Base-by-base conservation (phyloP, 2,113 vertebrate genomes). In the Camelus dromedarius region DNA sequence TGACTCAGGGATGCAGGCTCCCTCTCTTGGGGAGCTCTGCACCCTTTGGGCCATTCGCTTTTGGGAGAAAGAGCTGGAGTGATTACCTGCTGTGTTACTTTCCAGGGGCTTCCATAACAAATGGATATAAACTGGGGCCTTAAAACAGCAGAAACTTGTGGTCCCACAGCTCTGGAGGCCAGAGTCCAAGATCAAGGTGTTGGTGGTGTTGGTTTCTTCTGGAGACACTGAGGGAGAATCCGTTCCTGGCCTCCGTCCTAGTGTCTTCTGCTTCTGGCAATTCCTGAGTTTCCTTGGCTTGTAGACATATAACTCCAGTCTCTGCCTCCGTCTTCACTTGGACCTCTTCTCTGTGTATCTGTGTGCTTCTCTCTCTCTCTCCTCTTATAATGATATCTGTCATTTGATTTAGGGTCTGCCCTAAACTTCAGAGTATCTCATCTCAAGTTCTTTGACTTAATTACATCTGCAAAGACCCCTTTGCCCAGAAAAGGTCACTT, bases 281-380 rank as follows among this genome's bases (percentile, higher is more conserved):
- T n/a, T 60, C 72, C 19, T 22, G 42, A 56, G 16, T 10, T 30
- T 50, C 32, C 18, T 22, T 24, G 16, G 35, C 5, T 42, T 35
- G 0, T 6, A 18, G 24, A n/a, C 3, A 8, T 6, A 5, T 3
- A 48, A 9, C 50, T 62, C 24, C 10, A 16, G 11, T 16, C 56
- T 81, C 73, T 14, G 32, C 22, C 66, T 60, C 26, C n/a, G 18
- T 18, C 18, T 46, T n/a, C 42, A 42, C 16, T 8, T 38, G 2
- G 18, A 19, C 13, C 8, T 48, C 20, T 32, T 24, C 6, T 42
- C 20, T 8, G 18, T 16, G 22, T 30, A 4, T 62, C 56, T 69
- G 4, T 54, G 38, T 56, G 5, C 35, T 26, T 38, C 3, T 60
- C 38, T 26, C 16, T 42, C 24, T 62, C 15, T 82, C 3, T 73